Conservation (phyloP, 1,140 invertebrate species). For the Grapholita molesta region DNA sequence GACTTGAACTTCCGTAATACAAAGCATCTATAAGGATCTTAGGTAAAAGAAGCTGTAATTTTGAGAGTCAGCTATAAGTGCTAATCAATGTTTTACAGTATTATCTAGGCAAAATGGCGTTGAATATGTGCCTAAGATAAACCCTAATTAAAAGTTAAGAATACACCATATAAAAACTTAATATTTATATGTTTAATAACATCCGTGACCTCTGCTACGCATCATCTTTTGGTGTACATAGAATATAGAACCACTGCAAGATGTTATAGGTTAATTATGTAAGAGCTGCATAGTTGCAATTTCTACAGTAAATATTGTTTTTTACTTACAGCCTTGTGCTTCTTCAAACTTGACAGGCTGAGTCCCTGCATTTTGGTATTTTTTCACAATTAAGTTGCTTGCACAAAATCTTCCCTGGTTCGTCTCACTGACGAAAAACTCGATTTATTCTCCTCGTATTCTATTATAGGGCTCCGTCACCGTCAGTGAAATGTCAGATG, state of each 20-base stretch:
- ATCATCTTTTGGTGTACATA: background rate
- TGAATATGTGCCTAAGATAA: background rate
- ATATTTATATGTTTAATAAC: background rate
- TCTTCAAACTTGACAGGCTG: constrained; percentile 63
- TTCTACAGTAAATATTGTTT: constrained; percentile 21
- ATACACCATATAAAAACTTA: background rate
- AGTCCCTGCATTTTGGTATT: constrained; percentile 60
- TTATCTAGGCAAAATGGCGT: background rate
- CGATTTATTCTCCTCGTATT: background rate
- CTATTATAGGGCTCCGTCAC: background rate
- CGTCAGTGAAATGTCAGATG: background rate
- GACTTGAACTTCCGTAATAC: too few species aligned
- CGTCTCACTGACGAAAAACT: constrained; percentile 4
- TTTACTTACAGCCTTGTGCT: constrained; percentile 68
- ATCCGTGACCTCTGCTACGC: background rate
- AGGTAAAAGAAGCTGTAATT: background rate
- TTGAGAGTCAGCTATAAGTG: background rate
- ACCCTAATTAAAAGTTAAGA: background rate
- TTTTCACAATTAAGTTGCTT: constrained; percentile 11
- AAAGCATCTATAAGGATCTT: background rate
- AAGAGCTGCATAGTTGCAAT: constrained; percentile 38
- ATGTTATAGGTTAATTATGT: constrained; percentile 57
- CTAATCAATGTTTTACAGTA: background rate
- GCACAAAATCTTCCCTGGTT: background rate
- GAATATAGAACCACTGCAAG: background rate